Evolutionary conservation across 1,140 invertebrate genomes (phyloP), one percentile per base, ranked within the genome.

Genomic region (Calliphora vicina): DNA sequence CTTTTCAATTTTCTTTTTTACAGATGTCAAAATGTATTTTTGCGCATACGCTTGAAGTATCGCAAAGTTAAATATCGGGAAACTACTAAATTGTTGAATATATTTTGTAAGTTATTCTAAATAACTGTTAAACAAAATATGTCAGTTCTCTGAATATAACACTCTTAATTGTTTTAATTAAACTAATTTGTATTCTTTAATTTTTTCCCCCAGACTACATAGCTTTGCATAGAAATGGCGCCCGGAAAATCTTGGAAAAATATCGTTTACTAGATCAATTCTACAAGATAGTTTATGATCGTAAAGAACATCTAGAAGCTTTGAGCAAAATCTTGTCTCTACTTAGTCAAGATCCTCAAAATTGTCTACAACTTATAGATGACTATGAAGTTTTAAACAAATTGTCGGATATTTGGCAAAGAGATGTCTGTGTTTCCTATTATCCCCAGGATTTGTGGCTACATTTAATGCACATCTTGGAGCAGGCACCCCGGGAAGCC

Each of bases 381-480:
- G 83, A 88, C 45, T 80, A 83, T 0, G 84, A 86, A 3, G 85
- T 87, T 29, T 81, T 88, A 29, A 15, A 27, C 0, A 82, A 83
- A 13, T 9, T 88, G n/a, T 84, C 84, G 0, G 35, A 42, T 0
- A 88, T 89, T n/a, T 87, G 86, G 8, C 80, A 80, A 23, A 10
- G 76, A 76, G 88, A 89, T 83, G 84, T 82, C 1, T 89, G 87
- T 23, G 83, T 80, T 9, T 85, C 84, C 0, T n/a, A 83, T 0
- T 88, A 86, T 82, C 82, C 88, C 0, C 0, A 10, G 0, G 74
- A 87, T 43, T 61, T 89, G 61, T 89, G 88, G 88, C 74, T 85
- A 8, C 88, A 89, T 74, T 84, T 89, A 0, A 86, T 84, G 0
- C 85, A 88, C 71, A 71, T 89, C 74, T 42, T 89, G 13, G 88